Conservation (phyloP, 1,140 invertebrate species). For the Drosophila parvula region DNA sequence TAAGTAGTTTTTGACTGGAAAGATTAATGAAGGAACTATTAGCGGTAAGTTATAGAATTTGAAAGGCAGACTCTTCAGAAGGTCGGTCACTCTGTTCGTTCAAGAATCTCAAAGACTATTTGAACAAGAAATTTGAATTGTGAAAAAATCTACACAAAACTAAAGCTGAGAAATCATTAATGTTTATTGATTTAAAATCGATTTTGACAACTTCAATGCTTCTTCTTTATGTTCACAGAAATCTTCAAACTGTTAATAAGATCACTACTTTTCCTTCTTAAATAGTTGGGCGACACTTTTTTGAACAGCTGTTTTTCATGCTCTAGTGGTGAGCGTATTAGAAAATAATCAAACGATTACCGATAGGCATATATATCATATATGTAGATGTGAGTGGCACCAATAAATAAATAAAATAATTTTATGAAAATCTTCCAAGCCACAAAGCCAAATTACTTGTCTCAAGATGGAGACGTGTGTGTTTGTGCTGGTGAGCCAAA, state of each 20-base stretch:
- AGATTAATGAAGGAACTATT: no score
- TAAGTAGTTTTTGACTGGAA: not conserved
- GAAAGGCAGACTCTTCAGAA: no score
- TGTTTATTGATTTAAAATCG: not conserved
- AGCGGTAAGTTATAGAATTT: no score
- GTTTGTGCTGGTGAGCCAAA: conserved; percentile 47
- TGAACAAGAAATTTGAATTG: no score
- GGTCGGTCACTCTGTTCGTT: no score
- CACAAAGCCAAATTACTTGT: conserved; percentile 30
- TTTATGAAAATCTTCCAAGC: conserved; percentile 1
- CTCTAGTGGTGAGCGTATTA: no score
- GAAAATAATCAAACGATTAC: not conserved
- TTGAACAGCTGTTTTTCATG: not conserved
- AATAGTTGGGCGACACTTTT: not conserved
- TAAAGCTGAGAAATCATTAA: no score
- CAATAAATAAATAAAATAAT: conserved; percentile 9
- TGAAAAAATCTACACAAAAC: no score
- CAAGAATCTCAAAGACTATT: not conserved
- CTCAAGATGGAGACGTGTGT: conserved; percentile 14
- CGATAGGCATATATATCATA: not conserved
- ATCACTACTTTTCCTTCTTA: no score
- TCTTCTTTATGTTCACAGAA: not conserved
- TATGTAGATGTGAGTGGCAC: not conserved
- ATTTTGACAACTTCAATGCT: not conserved
- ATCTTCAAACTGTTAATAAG: no score